Evolutionary conservation across 2,888 invertebrate species (phyloP).

Genomic region (Cyrtodaria siliqua): DNA sequence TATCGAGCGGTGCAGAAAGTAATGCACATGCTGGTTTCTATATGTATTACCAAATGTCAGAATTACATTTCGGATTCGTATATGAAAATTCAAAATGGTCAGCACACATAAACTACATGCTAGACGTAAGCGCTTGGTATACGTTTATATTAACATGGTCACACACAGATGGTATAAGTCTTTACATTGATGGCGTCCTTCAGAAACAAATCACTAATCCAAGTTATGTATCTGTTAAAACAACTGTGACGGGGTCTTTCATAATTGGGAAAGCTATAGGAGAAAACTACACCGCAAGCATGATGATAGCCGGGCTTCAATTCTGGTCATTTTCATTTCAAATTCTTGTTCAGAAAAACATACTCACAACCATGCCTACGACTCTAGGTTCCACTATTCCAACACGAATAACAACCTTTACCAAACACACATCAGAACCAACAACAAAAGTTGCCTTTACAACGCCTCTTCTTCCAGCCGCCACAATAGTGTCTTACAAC

Average conservation of each 20-base stretch:
- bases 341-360: constrained; percentile 12
- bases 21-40: neutral
- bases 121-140: constrained; percentile 35
- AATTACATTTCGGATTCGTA: constrained; percentile 12
- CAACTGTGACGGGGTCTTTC: too few species aligned
- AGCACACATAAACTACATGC: neutral
- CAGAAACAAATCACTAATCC: neutral
- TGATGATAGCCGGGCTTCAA: constrained; percentile 28
- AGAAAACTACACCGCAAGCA: constrained; percentile 6
- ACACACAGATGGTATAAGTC: constrained; percentile 1
- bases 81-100: neutral
- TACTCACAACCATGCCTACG: too few species aligned
- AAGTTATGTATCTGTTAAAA: constrained; percentile 1
- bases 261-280: too few species aligned
- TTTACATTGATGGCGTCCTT: constrained; percentile 29
- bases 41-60: constrained; percentile 8
- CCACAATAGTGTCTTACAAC: neutral
- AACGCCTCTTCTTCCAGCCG: too few species aligned
- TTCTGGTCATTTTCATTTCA: constrained; percentile 6
- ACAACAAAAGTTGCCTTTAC: too few species aligned
- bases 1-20: neutral
- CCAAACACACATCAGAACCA: too few species aligned
- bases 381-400: too few species aligned
- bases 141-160: constrained; percentile 35
- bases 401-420: too few species aligned